These are phyloP conservation scores for Drosophila kohkoa DNA, from an alignment of 1,140 invertebrate species.

Conservation along the genomic window DNA sequence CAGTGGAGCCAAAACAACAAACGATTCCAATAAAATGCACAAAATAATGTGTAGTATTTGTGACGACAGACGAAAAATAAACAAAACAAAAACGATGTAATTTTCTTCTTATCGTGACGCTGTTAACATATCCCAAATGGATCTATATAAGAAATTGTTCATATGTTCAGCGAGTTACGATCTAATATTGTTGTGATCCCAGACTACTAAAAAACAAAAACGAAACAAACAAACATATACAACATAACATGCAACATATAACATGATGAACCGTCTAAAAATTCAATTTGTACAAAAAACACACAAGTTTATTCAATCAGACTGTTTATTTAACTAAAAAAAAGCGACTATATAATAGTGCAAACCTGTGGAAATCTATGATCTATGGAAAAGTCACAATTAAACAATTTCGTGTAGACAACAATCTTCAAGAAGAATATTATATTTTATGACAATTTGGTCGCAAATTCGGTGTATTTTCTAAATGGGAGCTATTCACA, in stretches of 20 bases:
- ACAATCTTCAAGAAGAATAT: conserved; percentile 14
- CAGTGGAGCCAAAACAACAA: conserved; percentile 37
- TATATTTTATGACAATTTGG: conserved; percentile 11
- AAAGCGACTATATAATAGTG: conserved; percentile 40
- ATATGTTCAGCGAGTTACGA: conserved; percentile 34
- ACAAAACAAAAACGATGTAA: neutral
- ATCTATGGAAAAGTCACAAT: conserved; percentile 38
- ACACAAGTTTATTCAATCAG: conserved; percentile 21
- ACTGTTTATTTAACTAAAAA: conserved; percentile 29
- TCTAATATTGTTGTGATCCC: conserved; percentile 38
- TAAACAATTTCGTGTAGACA: conserved; percentile 43
- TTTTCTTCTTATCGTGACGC: conserved; percentile 25
- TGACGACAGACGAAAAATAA: conserved; percentile 46
- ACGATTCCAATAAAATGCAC: conserved; percentile 81
- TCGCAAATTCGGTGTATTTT: neutral
- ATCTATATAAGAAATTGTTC: conserved; percentile 39
- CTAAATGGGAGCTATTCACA: no score
- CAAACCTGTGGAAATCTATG: conserved; percentile 24
- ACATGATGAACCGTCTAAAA: conserved; percentile 28
- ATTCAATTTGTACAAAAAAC: conserved; percentile 44
- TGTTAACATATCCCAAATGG: conserved; percentile 18
- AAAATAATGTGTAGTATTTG: conserved; percentile 80
- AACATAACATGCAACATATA: conserved; percentile 6
- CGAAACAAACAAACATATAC: conserved; percentile 10
- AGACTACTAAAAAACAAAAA: conserved; percentile 4